Base-by-base conservation (phyloP, 2,113 vertebrate genomes). In the Hypocryptadius cinnamomeus region DNA sequence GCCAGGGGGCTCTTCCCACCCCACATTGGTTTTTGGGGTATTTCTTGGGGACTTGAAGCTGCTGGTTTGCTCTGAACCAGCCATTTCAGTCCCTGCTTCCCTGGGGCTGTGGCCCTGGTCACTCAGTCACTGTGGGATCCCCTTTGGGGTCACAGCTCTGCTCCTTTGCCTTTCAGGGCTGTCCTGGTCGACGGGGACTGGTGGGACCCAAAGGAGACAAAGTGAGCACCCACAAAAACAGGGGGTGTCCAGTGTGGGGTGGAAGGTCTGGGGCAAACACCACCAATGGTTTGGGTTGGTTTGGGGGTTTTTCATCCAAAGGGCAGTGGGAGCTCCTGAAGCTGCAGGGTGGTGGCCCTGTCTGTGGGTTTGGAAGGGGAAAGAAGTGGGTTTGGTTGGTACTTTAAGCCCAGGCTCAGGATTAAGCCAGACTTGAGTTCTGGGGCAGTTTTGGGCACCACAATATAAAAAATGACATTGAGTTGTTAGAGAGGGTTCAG, bases 191-290 rank as follows among this genome's bases (percentile, higher is more conserved):
- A 19, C 92, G 94, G 45, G 98, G 98, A 15, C 95, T 91, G 76
- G 90, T 92, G 78, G 98, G 98, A 39, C 97, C 98, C 59, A 99
- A 99, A 97, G 98, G 98, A 91, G 97, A 98, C 90, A 98, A 98
- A 97, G 98, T 99, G 96, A 97, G 92, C 80, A 22, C 11, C 18
- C 30, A 54, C 16, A 13, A 19, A 53, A 51, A 7, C 2, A 3
- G 1, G 0, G 20, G 9, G 16, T 14, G 21, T 8, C 5, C 0
- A 1, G 31, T 15, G 1, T 14, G 21, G 59, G 39, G 4, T 44
- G 23, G 10, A 25, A 68, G 28, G 17, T 45, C 13, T 3, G 3
- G 33, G 53, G 40, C 9, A 47, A 72, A 28, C 8, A 14, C 17
- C 8, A 3, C 1, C 0, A 2, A 2, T 17, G n/a, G 8, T 42